Evolutionary conservation across 2,888 invertebrate species (phyloP), one percentile per base, ranked within the genome.

Genomic region (Phortica magna): DNA sequence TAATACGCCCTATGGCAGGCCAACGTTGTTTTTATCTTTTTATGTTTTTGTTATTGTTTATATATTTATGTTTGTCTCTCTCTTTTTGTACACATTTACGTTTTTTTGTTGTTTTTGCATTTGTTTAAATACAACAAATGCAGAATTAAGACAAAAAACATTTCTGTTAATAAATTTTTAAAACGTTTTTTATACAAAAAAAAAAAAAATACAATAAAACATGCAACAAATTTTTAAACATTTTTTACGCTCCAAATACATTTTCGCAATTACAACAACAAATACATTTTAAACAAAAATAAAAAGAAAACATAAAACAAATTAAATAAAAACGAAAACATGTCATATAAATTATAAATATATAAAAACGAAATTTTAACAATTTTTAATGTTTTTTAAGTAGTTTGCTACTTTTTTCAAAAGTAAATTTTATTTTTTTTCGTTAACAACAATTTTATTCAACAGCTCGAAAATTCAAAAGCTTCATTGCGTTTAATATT

Each of bases 381-480:
- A 77, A 76, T 71, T 71, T 64, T 53, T 48, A 84, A 9, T 39
- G 14, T 75, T 78, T 79, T 78, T 82, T 78, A 82, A 61, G 83
- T 87, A 88, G 89, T 86, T 85, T 88, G 85, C 80, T 77, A 85
- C 74, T 82, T 82, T 79, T 79, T 57, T 48, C 48, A 7, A 5
- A 48, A 48, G 3, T 48, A 6, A 0, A 14, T 48, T 48, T 61
- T 61, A 48, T 48, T 17, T 70, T 64, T 22, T 39, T 65, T 41
- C n/a, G 31, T 65, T 65, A 65, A 65, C n/a, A 39, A 9, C n/a
- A 39, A 41, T 65, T 67, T 17, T 12, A 65, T 14, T 39, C n/a
- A 31, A 61, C 7, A 59, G 17, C 4, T 59, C 7, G 10, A 59
- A 17, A 59, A 17, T 4, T 31, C 31, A 59, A 17, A 59, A 59